Evolutionary conservation across 2,888 invertebrate species (phyloP).

Genomic region (Andrena dorsata): DNA sequence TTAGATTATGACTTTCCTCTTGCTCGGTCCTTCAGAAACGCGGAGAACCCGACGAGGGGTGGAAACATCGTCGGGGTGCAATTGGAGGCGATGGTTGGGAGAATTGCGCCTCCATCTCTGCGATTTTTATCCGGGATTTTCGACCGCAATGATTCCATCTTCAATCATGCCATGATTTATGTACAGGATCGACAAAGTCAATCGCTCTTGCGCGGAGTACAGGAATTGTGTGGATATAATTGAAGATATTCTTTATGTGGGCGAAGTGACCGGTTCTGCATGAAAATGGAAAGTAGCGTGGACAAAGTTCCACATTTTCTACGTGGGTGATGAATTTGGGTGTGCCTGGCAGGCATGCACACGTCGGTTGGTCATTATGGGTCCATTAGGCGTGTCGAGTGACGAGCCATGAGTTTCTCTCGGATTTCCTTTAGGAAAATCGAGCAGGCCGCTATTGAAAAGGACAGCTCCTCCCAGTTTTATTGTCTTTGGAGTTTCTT

Average conservation of each 20-base stretch:
- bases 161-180: too few species aligned
- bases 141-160: too few species aligned
- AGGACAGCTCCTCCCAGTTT: neutral
- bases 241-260: too few species aligned
- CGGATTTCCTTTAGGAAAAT: constrained; percentile 52
- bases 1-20: constrained; percentile 7
- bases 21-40: neutral
- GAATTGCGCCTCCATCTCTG: too few species aligned
- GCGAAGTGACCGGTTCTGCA: too few species aligned
- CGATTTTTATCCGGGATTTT: too few species aligned
- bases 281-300: too few species aligned
- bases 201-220: too few species aligned
- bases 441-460: neutral
- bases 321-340: constrained; percentile 24
- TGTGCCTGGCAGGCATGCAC: constrained; percentile 46
- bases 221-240: too few species aligned
- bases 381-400: constrained; percentile 75
- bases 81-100: neutral
- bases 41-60: neutral
- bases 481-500: neutral
- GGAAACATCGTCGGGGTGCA: neutral
- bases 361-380: constrained; percentile 74
- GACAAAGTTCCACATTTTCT: constrained; percentile 34
- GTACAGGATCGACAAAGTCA: too few species aligned
- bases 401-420: constrained; percentile 57